A percentile compares a stretch with the other conserved stretches of the same genome.
These are phyloP conservation scores for Metridium senile DNA, from an alignment of 92 coral and sea anemone genomes.

Conservation along the genomic window DNA sequence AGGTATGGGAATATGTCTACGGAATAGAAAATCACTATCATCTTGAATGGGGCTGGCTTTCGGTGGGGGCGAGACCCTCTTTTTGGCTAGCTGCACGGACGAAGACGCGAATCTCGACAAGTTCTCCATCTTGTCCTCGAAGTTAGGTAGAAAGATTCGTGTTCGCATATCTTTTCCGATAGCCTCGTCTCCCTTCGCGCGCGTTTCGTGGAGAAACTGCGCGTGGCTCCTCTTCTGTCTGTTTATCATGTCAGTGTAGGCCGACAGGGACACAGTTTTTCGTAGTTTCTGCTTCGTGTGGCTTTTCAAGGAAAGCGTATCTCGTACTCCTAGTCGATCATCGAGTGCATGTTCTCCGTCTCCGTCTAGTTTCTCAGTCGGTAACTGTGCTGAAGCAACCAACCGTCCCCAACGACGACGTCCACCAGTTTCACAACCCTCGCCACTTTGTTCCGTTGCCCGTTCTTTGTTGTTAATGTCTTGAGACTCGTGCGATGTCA, in stretches of 20 bases:
- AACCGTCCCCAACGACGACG: conserved; percentile 47
- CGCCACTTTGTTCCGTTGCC: conserved; percentile 20
- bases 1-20: conserved; percentile 6
- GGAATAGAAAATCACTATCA: conserved; percentile 3
- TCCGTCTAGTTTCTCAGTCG: conserved; percentile 10
- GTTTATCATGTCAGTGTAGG: conserved; percentile 21
- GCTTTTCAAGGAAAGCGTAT: not conserved
- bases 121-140: conserved; percentile 41
- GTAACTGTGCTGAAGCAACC: conserved; percentile 46
- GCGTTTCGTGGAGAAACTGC: conserved; percentile 22
- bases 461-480: conserved; percentile 28
- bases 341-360: not conserved
- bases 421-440: conserved; percentile 26
- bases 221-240: conserved; percentile 34
- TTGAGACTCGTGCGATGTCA: conserved; percentile 76
- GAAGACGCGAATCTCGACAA: not conserved
- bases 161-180: conserved; percentile 48
- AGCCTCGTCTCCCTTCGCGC: conserved; percentile 37
- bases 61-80: conserved; percentile 16
- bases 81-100: conserved; percentile 1
- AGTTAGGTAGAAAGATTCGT: conserved; percentile 61
- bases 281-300: conserved; percentile 32
- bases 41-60: not conserved
- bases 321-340: conserved; percentile 6
- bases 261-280: conserved; percentile 38